These are phyloP conservation scores for Plagiodera versicolora DNA, from an alignment of 2,888 invertebrate species.

Conservation along the genomic window DNA sequence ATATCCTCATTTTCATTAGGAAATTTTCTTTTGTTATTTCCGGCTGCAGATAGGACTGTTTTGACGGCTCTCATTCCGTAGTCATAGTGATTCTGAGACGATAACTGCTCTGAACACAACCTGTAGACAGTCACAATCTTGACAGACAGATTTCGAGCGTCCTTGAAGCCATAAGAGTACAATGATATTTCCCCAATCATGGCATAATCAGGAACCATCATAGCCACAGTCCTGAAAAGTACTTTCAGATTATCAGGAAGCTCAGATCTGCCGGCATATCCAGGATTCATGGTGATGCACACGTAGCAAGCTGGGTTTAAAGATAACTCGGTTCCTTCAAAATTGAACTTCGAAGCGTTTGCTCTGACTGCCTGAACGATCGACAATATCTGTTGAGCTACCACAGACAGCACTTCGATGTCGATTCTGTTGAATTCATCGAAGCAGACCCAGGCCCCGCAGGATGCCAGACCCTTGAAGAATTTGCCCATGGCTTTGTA, in stretches of 20 bases:
- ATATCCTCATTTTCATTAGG: constrained; percentile 79
- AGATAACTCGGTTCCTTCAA: constrained; percentile 75
- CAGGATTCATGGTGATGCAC: constrained; percentile 79
- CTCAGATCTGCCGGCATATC: constrained; percentile 80
- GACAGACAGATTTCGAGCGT: constrained; percentile 73
- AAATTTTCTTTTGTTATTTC: constrained; percentile 76
- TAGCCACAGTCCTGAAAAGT: constrained; percentile 82
- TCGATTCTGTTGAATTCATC: constrained; percentile 77
- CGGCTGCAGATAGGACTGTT: constrained; percentile 80
- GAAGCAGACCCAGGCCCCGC: constrained; percentile 88
- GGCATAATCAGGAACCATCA: constrained; percentile 90
- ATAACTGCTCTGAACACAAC: constrained; percentile 81
- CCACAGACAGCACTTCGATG: constrained; percentile 72
- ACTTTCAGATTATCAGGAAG: constrained; percentile 85
- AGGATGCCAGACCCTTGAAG: constrained; percentile 78
- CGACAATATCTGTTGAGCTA: constrained; percentile 83
- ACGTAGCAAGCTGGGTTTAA: constrained; percentile 80
- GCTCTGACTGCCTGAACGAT: constrained; percentile 76
- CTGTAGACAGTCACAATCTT: constrained; percentile 84
- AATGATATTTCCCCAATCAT: constrained; percentile 86
- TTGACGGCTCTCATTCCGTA: constrained; percentile 89
- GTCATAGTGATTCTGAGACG: constrained; percentile 85
- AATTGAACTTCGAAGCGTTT: constrained; percentile 66
- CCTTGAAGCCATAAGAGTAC: constrained; percentile 80
- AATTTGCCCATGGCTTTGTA: constrained; percentile 86